These are phyloP conservation scores for Halcyon senegalensis DNA, from an alignment of 2,113 vertebrate genomes.

Conservation along the genomic window DNA sequence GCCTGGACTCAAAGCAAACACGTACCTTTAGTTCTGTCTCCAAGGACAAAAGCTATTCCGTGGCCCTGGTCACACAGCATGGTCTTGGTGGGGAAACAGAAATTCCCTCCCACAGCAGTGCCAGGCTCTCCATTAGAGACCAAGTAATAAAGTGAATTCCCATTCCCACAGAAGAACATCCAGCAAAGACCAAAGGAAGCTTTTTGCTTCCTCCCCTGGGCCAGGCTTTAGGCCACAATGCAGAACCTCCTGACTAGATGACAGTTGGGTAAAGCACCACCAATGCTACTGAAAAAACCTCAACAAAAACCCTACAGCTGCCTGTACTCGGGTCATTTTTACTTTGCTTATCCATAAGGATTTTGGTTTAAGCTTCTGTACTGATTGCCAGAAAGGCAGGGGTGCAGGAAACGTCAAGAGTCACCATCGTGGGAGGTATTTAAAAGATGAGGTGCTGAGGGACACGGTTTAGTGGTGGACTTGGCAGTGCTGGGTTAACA, in stretches of 20 bases:
- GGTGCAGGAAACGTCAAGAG: not conserved
- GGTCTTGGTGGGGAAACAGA: not conserved
- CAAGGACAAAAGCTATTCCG: not conserved
- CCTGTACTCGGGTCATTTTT: not conserved
- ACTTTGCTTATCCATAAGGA: not conserved
- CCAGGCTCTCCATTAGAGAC: not conserved
- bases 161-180: not conserved
- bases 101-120: not conserved
- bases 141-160: not conserved
- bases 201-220: not conserved
- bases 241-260: not conserved
- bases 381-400: not conserved
- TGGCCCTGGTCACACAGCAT: not conserved
- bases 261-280: not conserved
- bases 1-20: not conserved
- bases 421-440: too few species aligned
- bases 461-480: too few species aligned
- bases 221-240: not conserved
- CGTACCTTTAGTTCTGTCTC: not conserved
- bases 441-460: too few species aligned
- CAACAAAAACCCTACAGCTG: not conserved
- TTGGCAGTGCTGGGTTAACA: too few species aligned
- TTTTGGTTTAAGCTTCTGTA: not conserved
- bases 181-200: not conserved
- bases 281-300: not conserved